Base-by-base conservation (phyloP, 2,113 vertebrate species). In the Mastomys natalensis region DNA sequence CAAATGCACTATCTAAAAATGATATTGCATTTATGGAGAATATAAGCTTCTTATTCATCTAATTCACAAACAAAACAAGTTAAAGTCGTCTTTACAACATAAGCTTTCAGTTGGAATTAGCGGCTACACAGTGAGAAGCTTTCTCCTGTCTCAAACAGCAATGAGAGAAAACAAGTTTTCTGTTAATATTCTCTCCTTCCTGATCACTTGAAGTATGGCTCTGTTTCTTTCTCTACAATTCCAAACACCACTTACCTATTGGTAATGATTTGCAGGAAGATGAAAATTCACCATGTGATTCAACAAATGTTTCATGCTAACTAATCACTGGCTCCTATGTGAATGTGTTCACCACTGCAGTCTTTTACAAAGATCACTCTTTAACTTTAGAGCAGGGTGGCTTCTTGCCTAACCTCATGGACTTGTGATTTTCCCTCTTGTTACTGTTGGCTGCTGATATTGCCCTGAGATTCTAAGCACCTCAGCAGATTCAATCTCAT, bases 401-500 rank as follows among this genome's bases (percentile, higher is more conserved):
- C 16, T 73, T 87, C 45, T 55, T 12, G 7, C n/a, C 48, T 73
- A 16, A 7, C 43, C 72, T 37, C 55, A 31, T 74, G 22, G 11
- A 84, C 78, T 62, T 81, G 16, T 48, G 82, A 51, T 29, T 86
- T n/a, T 81, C 77, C 51, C 21, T 1, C 74, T 81, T 92, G 22
- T 55, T 90, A 7, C 73, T 72, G 31, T 48, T 92, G 55, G 48
- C 45, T 87, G 22, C 55, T 64, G 26, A 53, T 43, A 84, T 80
- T n/a, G 8, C n/a, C 3, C 37, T 58, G 48, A 48, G 70, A n/a
- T 87, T 45, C 58, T 45, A 73, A 21, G 12, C 66, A 40, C 34
- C 84, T 87, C 72, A 78, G 81, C 77, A 93, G 58, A 94, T 58
- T 81, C 87, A 73, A 60, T 77, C 70, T 53, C 60, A 17, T 89